Evolutionary conservation across 2,888 invertebrate genomes (phyloP).

Genomic region (Microctonus aethiopoides): DNA sequence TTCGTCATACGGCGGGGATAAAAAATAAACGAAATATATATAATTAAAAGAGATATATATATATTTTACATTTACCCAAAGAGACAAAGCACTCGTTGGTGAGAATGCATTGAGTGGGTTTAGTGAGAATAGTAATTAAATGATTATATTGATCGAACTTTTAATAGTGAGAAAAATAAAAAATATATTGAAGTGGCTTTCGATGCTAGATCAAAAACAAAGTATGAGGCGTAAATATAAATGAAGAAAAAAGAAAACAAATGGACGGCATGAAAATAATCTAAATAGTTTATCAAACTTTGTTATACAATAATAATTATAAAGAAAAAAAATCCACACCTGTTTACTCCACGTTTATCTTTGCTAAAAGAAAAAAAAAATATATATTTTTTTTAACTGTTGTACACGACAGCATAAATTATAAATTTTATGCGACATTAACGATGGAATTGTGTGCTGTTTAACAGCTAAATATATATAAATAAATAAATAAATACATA

Average conservation of each 20-base stretch:
- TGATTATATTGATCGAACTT: slow-evolving; percentile 24
- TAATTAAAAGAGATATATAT: slow-evolving; percentile 49
- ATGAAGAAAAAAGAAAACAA: neutral
- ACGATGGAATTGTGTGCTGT: slow-evolving; percentile 6
- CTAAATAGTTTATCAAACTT: slow-evolving; percentile 48
- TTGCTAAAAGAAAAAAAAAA: slow-evolving; percentile 49
- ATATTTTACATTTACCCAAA: slow-evolving; percentile 64
- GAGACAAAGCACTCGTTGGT: slow-evolving; percentile 52
- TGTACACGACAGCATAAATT: slow-evolving; percentile 35
- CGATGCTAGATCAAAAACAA: slow-evolving; percentile 11
- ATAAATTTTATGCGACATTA: slow-evolving; percentile 34
- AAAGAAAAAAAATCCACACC: slow-evolving; percentile 38
- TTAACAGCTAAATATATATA: neutral
- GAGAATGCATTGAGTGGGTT: slow-evolving; percentile 50
- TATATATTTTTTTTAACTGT: slow-evolving; percentile 47
- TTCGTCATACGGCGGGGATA: slow-evolving; percentile 38
- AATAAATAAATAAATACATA: slow-evolving; percentile 17
- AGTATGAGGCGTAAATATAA: neutral
- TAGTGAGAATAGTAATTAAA: slow-evolving; percentile 47
- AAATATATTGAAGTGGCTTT: slow-evolving; percentile 39
- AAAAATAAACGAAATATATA: slow-evolving; percentile 39
- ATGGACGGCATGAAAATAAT: slow-evolving; percentile 41
- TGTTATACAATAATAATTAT: slow-evolving; percentile 51
- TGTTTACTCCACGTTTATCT: slow-evolving; percentile 48
- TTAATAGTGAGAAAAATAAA: slow-evolving; percentile 21